Base-by-base conservation (phyloP, 2,113 vertebrate species). In the Helogale parvula region DNA sequence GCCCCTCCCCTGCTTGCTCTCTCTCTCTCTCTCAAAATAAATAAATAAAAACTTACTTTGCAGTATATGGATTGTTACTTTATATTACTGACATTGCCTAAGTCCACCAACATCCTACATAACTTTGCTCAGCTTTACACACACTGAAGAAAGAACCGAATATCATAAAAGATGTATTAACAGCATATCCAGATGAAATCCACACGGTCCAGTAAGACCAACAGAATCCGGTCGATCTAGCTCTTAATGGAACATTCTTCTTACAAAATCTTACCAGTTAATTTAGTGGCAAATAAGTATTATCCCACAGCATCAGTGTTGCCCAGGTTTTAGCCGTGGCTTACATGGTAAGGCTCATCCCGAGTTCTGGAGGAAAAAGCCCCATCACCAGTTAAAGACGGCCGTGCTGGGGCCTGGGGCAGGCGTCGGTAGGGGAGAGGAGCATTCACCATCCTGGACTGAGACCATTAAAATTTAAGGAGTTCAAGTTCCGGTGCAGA, bases 351-450 rank as follows among this genome's bases (percentile, higher is more conserved):
- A 84, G 9, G 8, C 52, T 19, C n/a, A 25, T 74, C 7, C 5
- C 1, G 57, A 15, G 21, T 7, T 8, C 54, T 25, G 17, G 11
- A 72, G 9, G 19, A 19, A 23, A 29, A 11, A 13, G 25, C 1
- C 66, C 6, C 2, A 0, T 0, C 7, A n/a, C 16, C 50, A 6
- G 2, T 7, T 12, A 71, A 47, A 13, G 13, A 23, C 14, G 27
- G 15, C 19, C 8, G 2, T 25, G 5, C 1, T 5, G 9, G 5
- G 25, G n/a, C 4, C 9, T 23, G 11, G 63, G 12, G 12, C 29
- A 57, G 38, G 10, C 29, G 1, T 17, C 50, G 2, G 50, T 13
- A 4, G 38, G 31, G 54, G 19, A 33, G 5, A 29, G 33, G 5
- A 17, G 21, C n/a, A 17, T 41, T 29, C 76, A 19, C 21, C 29